Evolutionary conservation across 1,140 invertebrate genomes (phyloP), one percentile per base, ranked within the genome.

Genomic region (Drosophila ercepeae): DNA sequence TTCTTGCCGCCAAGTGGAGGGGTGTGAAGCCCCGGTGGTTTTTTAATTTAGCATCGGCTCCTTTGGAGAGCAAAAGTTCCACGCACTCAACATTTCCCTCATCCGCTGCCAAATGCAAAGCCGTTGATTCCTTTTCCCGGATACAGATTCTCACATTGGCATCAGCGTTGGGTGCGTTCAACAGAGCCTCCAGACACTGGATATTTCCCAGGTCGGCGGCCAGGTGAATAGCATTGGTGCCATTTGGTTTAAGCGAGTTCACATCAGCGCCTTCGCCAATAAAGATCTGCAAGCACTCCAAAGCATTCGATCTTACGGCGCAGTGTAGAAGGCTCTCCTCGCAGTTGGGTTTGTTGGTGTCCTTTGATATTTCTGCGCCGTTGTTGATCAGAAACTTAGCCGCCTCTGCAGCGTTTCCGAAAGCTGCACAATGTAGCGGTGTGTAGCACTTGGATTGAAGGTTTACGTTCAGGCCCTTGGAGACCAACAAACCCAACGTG

Each of bases 361-460:
- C 92, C 59, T 84, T 91, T 58, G 63, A 92, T 49, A 94, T 93
- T 73, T 93, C 93, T 16, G 95, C 93, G 5, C 95, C 94, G 48
- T 93, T 93, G 16, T 94, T 94, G 42, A 96, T 92, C 25, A 97
- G 92, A 61, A 95, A 92, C 90, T 94, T 94, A 49, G 95, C 94
- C 6, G 95, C 95, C 79, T 95, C 94, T 4, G 93, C 92, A 34
- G 95, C 95, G 84, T 96, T 95, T 0, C 95, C 95, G 82, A 96
- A 95, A 21, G 96, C 96, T 4, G 96, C 95, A 79, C 95, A 96
- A 91, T 97, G 96, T 58, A 96, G 93, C 0, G 96, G 95, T 1
- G 94, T 95, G 77, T 95, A 95, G 67, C 93, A 94, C 90, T 94
- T 94, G 55, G 93, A 93, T 65, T 93, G 92, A 18, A 93, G 92